Conservation (phyloP, 2,113 vertebrate species). For the Cryptotis parvus region DNA sequence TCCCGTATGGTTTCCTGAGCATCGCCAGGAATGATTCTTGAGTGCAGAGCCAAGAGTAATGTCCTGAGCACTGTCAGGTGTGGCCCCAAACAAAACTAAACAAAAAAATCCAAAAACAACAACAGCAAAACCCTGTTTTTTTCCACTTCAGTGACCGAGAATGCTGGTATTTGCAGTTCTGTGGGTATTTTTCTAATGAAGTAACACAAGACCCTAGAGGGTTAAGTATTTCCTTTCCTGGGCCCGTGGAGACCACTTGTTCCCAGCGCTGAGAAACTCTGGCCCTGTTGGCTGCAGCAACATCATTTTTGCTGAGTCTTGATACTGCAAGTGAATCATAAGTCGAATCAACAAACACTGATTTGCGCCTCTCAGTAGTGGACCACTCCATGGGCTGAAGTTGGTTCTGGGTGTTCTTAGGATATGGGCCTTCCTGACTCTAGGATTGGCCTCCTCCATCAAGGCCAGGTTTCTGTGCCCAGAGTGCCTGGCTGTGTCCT, state of each 20-base stretch:
- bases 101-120: too few relatives aligned
- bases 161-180: not conserved
- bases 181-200: not conserved
- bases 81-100: too few relatives aligned
- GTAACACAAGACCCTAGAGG: not conserved
- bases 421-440: not conserved
- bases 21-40: too few relatives aligned
- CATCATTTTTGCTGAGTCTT: not conserved
- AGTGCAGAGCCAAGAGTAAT: not conserved
- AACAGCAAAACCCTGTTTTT: not conserved
- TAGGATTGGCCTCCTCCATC: not conserved
- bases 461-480: not conserved
- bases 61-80: not conserved
- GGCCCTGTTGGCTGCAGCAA: not conserved
- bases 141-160: not conserved
- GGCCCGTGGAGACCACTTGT: not conserved
- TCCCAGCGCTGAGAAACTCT: not conserved
- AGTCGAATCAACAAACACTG: not conserved
- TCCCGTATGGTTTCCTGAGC: too few relatives aligned
- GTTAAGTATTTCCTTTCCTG: constrained; percentile 13
- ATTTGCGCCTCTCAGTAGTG: not conserved
- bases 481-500: not conserved
- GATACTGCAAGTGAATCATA: not conserved
- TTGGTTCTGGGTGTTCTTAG: not conserved
- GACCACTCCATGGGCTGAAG: not conserved